phyloP scores from a whole-genome alignment of 2,113 vertebrate species.

The Sphyrna mokarran region DNA sequence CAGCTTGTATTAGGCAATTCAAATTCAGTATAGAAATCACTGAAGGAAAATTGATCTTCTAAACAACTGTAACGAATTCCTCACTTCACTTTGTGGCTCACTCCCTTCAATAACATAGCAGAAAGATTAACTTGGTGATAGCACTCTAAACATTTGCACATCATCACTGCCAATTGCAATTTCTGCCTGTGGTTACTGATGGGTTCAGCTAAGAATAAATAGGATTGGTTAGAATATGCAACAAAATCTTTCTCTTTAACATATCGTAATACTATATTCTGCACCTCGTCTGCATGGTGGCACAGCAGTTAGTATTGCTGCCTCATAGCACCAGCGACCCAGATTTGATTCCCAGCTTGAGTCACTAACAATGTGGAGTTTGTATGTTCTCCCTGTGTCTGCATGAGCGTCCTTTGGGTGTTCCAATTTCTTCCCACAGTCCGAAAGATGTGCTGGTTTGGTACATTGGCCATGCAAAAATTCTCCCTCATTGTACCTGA shows the following conservation, averaged over 20 bases:
- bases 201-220: not conserved
- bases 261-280: too few species aligned
- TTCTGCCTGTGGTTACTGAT: not conserved
- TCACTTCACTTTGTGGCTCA: not conserved
- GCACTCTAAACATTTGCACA: not conserved
- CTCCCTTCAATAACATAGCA: not conserved
- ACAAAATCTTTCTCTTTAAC: not conserved
- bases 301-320: too few species aligned
- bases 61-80: not conserved
- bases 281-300: too few species aligned
- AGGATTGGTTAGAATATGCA: not conserved
- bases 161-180: not conserved
- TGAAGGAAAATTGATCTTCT: not conserved
- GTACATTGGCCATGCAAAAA: too few species aligned
- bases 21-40: not conserved
- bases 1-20: not conserved
- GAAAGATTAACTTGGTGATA: not conserved
- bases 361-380: too few species aligned
- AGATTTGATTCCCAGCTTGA: too few species aligned
- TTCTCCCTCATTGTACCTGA: too few species aligned
- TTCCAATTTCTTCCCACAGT: too few species aligned
- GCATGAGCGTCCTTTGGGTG: too few species aligned
- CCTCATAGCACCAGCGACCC: too few species aligned
- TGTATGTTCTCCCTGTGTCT: too few species aligned
- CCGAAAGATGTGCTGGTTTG: too few species aligned